Evolutionary conservation across 2,797 vertebrate species (phyloP).

Genomic region (Argya squamiceps): DNA sequence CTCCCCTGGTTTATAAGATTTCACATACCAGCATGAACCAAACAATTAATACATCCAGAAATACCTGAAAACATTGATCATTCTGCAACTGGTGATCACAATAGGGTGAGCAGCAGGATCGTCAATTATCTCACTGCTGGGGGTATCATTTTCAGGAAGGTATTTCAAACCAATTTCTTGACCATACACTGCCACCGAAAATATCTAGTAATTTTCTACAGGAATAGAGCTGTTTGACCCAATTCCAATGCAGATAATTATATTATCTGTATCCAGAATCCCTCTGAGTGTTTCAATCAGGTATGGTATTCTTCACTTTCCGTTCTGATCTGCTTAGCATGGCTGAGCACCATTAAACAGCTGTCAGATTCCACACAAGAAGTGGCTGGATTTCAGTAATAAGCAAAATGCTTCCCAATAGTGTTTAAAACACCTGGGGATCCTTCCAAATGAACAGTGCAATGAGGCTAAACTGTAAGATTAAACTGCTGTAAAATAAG

Average conservation of each 20-base stretch:
- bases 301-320: conserved; percentile 64
- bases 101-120: conserved; percentile 7
- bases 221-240: conserved; percentile 55
- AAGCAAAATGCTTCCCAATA: conserved; percentile 50
- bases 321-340: conserved; percentile 57
- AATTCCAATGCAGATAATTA: conserved; percentile 61
- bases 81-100: neutral
- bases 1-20: neutral
- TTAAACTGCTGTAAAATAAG: conserved; percentile 43
- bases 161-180: conserved; percentile 57
- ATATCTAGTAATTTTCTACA: conserved; percentile 47
- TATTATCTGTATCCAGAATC: conserved; percentile 59
- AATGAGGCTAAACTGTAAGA: conserved; percentile 40
- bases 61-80: conserved; percentile 5
- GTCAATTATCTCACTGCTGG: conserved; percentile 24
- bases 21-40: neutral
- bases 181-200: conserved; percentile 19
- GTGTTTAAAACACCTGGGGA: conserved; percentile 53
- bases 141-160: conserved; percentile 12
- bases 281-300: conserved; percentile 63
- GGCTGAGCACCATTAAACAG: conserved; percentile 63
- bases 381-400: conserved; percentile 53
- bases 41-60: conserved; percentile 18
- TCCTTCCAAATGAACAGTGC: conserved; percentile 51
- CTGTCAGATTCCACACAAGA: conserved; percentile 60